Evolutionary conservation across 2,113 vertebrate genomes (phyloP).

Genomic region (Dendropsophus ebraccatus): DNA sequence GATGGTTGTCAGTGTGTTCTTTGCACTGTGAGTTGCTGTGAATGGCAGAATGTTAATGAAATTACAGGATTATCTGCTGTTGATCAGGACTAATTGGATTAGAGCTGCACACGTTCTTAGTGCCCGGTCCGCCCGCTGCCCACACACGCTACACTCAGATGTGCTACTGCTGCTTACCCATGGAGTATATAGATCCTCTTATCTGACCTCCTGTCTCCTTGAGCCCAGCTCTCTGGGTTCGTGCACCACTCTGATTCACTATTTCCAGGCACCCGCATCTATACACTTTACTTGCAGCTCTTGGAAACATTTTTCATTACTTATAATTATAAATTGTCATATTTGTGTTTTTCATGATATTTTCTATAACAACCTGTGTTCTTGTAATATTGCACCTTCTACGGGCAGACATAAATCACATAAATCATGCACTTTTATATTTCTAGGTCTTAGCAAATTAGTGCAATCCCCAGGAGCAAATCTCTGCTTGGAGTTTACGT

Average conservation of each 20-base stretch:
- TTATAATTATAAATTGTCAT: neutral
- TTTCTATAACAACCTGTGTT: neutral
- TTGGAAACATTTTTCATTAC: too few species aligned
- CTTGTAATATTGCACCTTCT: neutral
- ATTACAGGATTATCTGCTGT: constrained; percentile 50
- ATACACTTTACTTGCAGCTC: too few species aligned
- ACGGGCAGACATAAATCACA: neutral
- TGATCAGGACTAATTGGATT: constrained; percentile 54
- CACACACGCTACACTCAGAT: neutral
- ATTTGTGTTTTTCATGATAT: neutral
- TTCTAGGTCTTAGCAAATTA: neutral
- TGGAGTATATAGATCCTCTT: too few species aligned
- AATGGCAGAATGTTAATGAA: constrained; percentile 53
- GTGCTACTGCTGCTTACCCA: too few species aligned
- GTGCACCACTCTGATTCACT: too few species aligned
- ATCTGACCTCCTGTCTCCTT: too few species aligned
- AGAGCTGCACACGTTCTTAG: neutral
- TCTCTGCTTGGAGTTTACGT: neutral
- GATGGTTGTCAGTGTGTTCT: constrained; percentile 27
- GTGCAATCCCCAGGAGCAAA: neutral
- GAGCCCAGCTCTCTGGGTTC: too few species aligned
- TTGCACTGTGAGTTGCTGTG: constrained; percentile 28
- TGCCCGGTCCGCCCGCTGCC: neutral
- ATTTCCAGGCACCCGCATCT: too few species aligned
- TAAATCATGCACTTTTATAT: neutral